Percentiles rank a stretch among this genome's conserved stretches.
phyloP scores from a whole-genome alignment of 92 coral and sea anemone genomes.

The Phenganax stokvisi region DNA sequence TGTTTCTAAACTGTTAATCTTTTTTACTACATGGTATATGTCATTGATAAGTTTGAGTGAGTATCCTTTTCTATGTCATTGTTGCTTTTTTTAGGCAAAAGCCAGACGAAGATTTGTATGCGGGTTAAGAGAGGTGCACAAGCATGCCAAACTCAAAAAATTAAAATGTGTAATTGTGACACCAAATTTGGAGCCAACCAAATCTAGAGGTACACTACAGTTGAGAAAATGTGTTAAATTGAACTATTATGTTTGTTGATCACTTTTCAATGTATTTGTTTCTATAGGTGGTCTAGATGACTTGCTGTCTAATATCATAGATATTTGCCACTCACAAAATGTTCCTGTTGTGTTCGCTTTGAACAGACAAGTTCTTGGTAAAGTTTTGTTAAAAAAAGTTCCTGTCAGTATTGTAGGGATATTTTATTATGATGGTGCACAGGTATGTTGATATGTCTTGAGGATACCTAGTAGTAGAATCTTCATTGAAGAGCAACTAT shows the following conservation, averaged over 20 bases:
- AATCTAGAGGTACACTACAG: slow-evolving; percentile 62
- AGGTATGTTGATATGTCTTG: slow-evolving; percentile 41
- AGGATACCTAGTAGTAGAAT: background rate
- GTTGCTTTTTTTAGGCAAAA: slow-evolving; percentile 56
- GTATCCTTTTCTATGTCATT: background rate
- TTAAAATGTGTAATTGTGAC: slow-evolving; percentile 81
- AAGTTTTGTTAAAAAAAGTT: slow-evolving; percentile 75
- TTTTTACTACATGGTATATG: too few species aligned
- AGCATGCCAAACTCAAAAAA: slow-evolving; percentile 76
- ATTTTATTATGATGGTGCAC: slow-evolving; percentile 93
- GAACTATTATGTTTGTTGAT: background rate
- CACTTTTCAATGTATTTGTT: background rate
- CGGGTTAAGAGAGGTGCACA: slow-evolving; percentile 82
- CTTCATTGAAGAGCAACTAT: background rate
- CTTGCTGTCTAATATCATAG: slow-evolving; percentile 63
- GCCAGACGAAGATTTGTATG: slow-evolving; percentile 77
- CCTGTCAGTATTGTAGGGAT: slow-evolving; percentile 95
- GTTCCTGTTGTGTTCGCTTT: slow-evolving; percentile 84
- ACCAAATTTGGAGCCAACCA: slow-evolving; percentile 83
- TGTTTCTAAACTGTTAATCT: too few species aligned
- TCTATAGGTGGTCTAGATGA: slow-evolving; percentile 81
- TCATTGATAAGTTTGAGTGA: background rate
- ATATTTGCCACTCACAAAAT: slow-evolving; percentile 66
- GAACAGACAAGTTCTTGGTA: slow-evolving; percentile 83
- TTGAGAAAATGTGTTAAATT: background rate